Percentiles rank a stretch among this genome's conserved stretches.
Evolutionary conservation across 2,113 vertebrate species (phyloP).

Genomic region (Cryptotis parvus): DNA sequence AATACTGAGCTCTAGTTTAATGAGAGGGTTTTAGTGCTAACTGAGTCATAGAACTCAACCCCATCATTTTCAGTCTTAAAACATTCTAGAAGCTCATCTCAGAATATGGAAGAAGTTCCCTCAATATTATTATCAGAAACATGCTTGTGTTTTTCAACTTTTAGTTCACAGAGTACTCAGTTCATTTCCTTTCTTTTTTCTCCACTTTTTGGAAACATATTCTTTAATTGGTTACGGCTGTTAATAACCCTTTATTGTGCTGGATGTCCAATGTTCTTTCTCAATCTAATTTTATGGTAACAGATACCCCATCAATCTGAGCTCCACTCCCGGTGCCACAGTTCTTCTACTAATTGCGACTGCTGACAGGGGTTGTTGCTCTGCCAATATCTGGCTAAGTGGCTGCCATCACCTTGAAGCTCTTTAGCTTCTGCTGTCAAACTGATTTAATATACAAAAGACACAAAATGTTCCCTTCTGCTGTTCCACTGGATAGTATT

Average conservation of each 20-base stretch:
- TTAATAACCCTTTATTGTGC: not conserved
- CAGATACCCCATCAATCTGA: rapidly evolving
- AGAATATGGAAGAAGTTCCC: not conserved
- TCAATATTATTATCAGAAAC: slow-evolving; percentile 21
- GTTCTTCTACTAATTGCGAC: not conserved
- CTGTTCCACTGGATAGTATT: not conserved
- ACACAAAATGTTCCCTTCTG: not conserved
- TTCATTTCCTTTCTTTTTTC: not conserved
- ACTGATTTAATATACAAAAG: not conserved
- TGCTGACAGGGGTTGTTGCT: not conserved
- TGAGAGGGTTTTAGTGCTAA: slow-evolving; percentile 40
- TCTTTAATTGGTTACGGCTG: not conserved
- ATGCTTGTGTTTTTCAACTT: not conserved
- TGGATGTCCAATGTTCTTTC: not conserved
- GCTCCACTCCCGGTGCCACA: rapidly evolving
- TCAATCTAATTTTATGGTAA: not conserved
- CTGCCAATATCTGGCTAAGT: not conserved
- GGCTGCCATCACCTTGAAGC: not conserved
- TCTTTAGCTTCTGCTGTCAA: not conserved
- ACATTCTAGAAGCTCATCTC: not conserved
- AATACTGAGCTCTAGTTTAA: slow-evolving; percentile 50
- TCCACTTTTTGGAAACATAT: not conserved
- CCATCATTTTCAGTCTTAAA: slow-evolving; percentile 42
- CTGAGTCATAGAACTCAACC: slow-evolving; percentile 9
- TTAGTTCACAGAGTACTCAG: not conserved